Base-by-base conservation (phyloP, 2,888 invertebrate species). In the Nowickia ferox region DNA sequence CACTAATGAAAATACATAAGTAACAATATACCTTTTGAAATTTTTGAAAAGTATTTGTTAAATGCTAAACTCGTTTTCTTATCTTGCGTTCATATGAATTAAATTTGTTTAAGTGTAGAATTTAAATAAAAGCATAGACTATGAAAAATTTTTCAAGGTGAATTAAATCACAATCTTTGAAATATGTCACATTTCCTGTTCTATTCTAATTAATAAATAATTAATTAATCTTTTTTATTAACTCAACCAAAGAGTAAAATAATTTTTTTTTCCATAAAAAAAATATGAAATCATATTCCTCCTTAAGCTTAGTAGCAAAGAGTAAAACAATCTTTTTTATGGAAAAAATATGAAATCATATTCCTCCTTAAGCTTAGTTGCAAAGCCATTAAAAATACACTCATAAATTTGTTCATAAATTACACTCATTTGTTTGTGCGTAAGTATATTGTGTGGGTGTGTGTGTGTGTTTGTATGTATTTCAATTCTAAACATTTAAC, bases 401-500 rank as follows among this genome's bases (percentile, higher is more conserved):
- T 44, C n/a, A 57, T 22, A 71, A 69, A 78, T 5, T 66, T 72
- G 38, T 17, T 44, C 65, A 80, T 80, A 81, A 81, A 81, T 74
- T 74, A 74, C 61, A 53, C 44, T 74, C 68, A 61, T 30, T 40
- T 9, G 17, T 51, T 1, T 69, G n/a, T 17, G 51, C n/a, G 42
- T 55, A 30, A 30, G n/a, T 40, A 38, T n/a, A n/a, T n/a, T n/a
- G n/a, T n/a, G n/a, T n/a, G n/a, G n/a, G n/a, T n/a, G n/a, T 40
- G 19, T 63, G 22, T 40, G 48, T 40, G 17, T 48, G 46, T 48
- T 11, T 61, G 19, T 46, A 11, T 61, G 48, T 40, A 30, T 59
- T 59, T 51, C 17, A 74, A 66, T 68, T 77, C 68, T 69, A 77
- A 74, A 74, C 65, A 68, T 82, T 82, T 82, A 65, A 81, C 84